A percentile compares a stretch with the other conserved stretches of the same genome.
phyloP scores from a whole-genome alignment of 2,888 invertebrate species.

The Drosophila robusta region DNA sequence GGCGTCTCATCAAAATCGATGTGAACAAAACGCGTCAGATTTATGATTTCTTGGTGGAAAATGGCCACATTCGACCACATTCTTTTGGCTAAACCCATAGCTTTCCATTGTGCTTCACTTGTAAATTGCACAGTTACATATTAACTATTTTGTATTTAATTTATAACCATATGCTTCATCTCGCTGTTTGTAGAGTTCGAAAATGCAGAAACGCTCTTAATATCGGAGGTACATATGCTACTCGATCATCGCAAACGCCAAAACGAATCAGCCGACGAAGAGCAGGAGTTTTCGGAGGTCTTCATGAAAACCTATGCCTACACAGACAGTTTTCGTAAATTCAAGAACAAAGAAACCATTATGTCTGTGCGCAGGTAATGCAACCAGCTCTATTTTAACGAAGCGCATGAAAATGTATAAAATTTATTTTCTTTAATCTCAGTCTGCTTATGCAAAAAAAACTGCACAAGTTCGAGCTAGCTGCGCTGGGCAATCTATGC shows the following conservation, averaged over 20 bases:
- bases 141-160: constrained; percentile 11
- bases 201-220: constrained; percentile 97
- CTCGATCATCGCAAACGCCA: constrained; percentile 98
- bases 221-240: constrained; percentile 98
- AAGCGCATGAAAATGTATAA: not conserved
- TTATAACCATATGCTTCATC: not conserved
- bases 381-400: not conserved
- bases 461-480: constrained; percentile 98
- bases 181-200: constrained; percentile 93
- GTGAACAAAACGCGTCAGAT: constrained; percentile 96
- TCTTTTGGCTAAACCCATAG: constrained; percentile 26
- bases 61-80: constrained; percentile 88
- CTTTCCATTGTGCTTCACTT: constrained; percentile 54
- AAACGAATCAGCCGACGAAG: constrained; percentile 99
- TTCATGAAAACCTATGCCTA: constrained; percentile 99
- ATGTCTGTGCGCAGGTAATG: constrained; percentile 95
- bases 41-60: constrained; percentile 90
- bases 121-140: constrained; percentile 51
- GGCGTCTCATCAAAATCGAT: constrained; percentile 94
- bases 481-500: constrained; percentile 98
- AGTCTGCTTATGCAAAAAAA: constrained; percentile 97
- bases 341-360: constrained; percentile 99
- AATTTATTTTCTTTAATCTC: constrained; percentile 78
- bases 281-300: constrained; percentile 99
- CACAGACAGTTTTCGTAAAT: constrained; percentile 97